Base-by-base conservation (phyloP, 1,140 invertebrate species). In the Dermatophagoides farinae region DNA sequence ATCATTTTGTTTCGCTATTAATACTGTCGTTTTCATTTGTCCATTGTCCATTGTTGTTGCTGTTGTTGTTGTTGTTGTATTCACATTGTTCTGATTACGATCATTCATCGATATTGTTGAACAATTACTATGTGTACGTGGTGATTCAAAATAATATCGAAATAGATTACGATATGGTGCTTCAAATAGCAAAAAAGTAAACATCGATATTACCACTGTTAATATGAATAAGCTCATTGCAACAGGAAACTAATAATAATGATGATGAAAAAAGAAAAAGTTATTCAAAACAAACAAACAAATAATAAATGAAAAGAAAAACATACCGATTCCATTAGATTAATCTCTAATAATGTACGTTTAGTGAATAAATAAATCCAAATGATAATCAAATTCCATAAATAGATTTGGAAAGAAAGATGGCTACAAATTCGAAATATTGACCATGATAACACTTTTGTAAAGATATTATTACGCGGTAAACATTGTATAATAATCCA, bases 391-490 rank as follows among this genome's bases (percentile, higher is more conserved):
- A 61, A 53, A 54, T 61, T 51, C 10, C 52, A 25, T 6, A 61
- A 23, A 61, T 61, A 61, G 22, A 61, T 51, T 53, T 61, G 60
- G 44, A 52, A 51, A 18, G 37, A 53, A 10, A 61, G 60, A 25
- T 40, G 39, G 53, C 49, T 61, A 12, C 52, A 23, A 14, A 49
- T 51, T 31, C 38, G 39, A 12, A 61, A 61, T 25, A 23, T 38
- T 25, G 31, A 22, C n/a, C 50, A 18, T 1, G 60, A 61, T 1
- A 61, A 53, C 18, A 58, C 9, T 38, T 16, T 14, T 8, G n/a
- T 37, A 37, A 53, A 6, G 14, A 38, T 37, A 25, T 37, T 53
- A 14, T 37, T 16, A 38, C n/a, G 18, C 8, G 31, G 10, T 25
- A 38, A n/a, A 23, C 14, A 46, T n/a, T 46, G 14, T 1, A n/a